Percentiles rank a stretch among this genome's conserved stretches.
Evolutionary conservation across 2,113 vertebrate genomes (phyloP).

Genomic region (Brachirus orientalis): DNA sequence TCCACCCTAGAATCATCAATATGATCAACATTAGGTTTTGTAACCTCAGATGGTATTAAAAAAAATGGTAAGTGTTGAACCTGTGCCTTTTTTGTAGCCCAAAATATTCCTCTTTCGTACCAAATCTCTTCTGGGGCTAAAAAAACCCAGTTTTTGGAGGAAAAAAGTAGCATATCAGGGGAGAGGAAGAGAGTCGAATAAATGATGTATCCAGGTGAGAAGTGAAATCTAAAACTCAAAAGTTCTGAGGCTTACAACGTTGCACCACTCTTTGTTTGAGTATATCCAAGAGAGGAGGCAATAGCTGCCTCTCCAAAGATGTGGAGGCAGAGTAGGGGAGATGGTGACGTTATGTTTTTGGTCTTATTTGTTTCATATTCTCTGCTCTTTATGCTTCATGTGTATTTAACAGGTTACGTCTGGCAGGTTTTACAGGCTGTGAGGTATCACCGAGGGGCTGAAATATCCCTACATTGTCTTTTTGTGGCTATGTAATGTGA

Average conservation of each 20-base stretch:
- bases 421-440: constrained; percentile 33
- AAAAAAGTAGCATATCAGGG: no score
- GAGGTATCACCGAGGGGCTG: constrained; percentile 16
- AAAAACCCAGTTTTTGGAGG: no score
- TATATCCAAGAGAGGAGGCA: constrained; percentile 32
- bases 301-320: constrained; percentile 31
- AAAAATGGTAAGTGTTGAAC: no score
- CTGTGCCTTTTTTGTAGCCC: no score
- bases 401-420: constrained; percentile 24
- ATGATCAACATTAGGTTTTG: no score
- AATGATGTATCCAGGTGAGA: constrained; percentile 26
- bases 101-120: no score
- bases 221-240: constrained; percentile 28
- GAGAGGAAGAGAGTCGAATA: neutral
- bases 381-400: constrained; percentile 18
- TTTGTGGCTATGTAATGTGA: constrained; percentile 27
- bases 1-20: no score
- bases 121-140: no score
- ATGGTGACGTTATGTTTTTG: constrained; percentile 6
- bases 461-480: constrained; percentile 27
- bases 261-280: constrained; percentile 39
- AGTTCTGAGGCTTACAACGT: constrained; percentile 37
- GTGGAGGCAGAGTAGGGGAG: constrained; percentile 2
- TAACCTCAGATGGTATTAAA: no score
- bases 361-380: constrained; percentile 15